These are phyloP conservation scores for Promerops cafer DNA, from an alignment of 2,113 vertebrate genomes.

Conservation along the genomic window DNA sequence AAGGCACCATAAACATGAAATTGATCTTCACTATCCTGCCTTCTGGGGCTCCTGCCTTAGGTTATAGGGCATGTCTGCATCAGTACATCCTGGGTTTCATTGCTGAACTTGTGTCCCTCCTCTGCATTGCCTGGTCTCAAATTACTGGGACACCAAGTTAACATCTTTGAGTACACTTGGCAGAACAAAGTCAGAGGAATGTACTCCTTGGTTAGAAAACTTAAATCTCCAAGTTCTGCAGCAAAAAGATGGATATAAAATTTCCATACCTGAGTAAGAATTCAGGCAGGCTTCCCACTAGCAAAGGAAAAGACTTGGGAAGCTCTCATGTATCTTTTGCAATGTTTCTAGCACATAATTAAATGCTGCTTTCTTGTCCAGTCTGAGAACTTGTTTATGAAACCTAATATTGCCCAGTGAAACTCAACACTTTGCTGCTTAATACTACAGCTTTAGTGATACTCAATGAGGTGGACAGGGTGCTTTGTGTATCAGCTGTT, in stretches of 20 bases:
- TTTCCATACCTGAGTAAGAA: background rate
- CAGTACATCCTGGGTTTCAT: background rate
- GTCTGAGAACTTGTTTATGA: constrained; percentile 40
- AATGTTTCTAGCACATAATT: background rate
- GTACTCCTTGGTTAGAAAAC: background rate
- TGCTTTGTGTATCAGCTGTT: constrained; percentile 24
- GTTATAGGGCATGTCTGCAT: background rate
- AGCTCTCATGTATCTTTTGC: background rate
- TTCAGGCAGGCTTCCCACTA: background rate
- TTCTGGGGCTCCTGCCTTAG: background rate
- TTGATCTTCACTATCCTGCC: background rate
- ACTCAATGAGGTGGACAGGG: background rate
- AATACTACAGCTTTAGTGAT: background rate
- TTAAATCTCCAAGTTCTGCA: background rate
- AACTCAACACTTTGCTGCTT: background rate
- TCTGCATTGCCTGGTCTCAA: background rate
- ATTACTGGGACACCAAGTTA: constrained; percentile 32
- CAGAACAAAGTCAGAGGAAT: background rate
- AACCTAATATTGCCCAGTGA: background rate
- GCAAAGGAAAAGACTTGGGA: background rate
- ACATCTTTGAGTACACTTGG: background rate
- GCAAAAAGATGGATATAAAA: background rate
- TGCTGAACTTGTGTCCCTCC: background rate
- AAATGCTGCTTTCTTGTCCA: background rate
- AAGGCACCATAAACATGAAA: background rate